Percentiles rank a stretch among this genome's conserved stretches.
Conservation (phyloP, 2,113 vertebrate genomes). For the Upupa epops region DNA sequence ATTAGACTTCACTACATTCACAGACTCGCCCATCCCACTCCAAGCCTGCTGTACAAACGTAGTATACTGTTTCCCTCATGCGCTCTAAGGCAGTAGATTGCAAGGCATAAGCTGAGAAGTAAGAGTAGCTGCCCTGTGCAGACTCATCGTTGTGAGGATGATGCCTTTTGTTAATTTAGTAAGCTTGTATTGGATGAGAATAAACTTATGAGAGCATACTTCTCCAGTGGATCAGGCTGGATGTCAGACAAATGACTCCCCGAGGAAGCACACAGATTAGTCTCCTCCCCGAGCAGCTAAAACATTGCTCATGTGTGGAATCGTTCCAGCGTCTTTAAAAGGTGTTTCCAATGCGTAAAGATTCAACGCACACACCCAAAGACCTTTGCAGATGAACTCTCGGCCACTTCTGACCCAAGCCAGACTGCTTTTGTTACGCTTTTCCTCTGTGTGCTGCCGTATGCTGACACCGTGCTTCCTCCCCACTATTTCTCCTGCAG, state of each 20-base stretch:
- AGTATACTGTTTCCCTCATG: neutral
- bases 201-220: conserved; percentile 33
- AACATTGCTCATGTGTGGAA: conserved; percentile 2
- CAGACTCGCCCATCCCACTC: neutral
- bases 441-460: neutral
- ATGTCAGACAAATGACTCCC: conserved; percentile 8
- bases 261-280: neutral
- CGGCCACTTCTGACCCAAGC: neutral
- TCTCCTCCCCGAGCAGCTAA: conserved; percentile 29
- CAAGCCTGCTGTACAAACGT: neutral
- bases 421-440: neutral
- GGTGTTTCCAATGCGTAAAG: neutral
- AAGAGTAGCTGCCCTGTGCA: neutral
- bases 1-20: neutral
- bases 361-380: neutral
- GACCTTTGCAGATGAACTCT: neutral
- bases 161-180: conserved; percentile 29
- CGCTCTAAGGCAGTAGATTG: neutral
- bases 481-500: neutral
- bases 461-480: neutral
- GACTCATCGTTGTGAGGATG: neutral
- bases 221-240: neutral
- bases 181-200: neutral
- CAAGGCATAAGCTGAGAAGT: neutral
- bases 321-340: neutral